Conservation (phyloP, 2,113 vertebrate genomes). For the Caretta caretta region DNA sequence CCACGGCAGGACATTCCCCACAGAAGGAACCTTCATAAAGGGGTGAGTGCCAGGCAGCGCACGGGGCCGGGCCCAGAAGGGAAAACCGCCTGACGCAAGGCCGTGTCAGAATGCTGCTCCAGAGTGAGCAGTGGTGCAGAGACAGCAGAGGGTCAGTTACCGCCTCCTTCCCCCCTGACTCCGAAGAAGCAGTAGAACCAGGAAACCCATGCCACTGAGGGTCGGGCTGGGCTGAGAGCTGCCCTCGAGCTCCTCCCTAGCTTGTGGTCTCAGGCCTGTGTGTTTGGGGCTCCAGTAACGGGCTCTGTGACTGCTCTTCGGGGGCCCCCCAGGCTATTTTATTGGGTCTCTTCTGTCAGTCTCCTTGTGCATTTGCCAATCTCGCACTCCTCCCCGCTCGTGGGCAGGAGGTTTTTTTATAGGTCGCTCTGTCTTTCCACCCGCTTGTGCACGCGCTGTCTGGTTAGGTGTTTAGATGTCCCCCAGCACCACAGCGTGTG, state of each 20-base stretch:
- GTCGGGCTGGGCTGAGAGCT: neutral
- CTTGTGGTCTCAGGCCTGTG: neutral
- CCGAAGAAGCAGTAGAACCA: neutral
- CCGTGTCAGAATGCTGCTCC: neutral
- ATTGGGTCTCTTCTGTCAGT: conserved; percentile 19
- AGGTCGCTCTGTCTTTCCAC: conserved; percentile 11
- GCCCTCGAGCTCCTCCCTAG: conserved; percentile 24
- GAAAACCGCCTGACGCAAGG: neutral
- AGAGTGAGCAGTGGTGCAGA: neutral
- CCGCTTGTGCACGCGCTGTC: conserved; percentile 35
- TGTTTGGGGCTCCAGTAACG: too few relatives aligned
- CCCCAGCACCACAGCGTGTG: conserved; percentile 17
- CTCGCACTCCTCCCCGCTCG: conserved; percentile 14
- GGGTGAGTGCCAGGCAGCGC: neutral
- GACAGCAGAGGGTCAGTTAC: rapidly evolving
- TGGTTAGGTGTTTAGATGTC: conserved; percentile 69
- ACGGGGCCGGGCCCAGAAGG: neutral
- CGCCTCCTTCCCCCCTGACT: neutral
- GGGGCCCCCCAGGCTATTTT: neutral
- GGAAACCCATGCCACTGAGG: neutral
- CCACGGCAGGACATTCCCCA: rapidly evolving
- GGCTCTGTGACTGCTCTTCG: neutral
- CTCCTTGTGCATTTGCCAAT: conserved; percentile 23
- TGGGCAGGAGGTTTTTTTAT: conserved; percentile 5
- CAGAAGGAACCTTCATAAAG: neutral